Evolutionary conservation across 2,113 vertebrate species (phyloP).

Genomic region (Engystomops pustulosus): DNA sequence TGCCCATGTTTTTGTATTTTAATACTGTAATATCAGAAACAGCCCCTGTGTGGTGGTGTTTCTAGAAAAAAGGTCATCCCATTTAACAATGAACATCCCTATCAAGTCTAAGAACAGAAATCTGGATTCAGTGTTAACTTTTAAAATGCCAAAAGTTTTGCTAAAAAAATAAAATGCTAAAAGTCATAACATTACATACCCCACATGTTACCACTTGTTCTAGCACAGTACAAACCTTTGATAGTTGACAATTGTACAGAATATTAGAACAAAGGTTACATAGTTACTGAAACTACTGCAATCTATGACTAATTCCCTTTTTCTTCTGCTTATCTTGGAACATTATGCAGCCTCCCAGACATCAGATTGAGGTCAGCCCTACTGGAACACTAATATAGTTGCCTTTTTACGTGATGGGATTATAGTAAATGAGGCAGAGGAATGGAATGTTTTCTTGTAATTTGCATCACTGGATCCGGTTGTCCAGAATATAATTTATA

Average conservation of each 20-base stretch:
- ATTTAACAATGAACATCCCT: too few species aligned
- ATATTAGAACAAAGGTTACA: constrained; percentile 24
- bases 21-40: too few species aligned
- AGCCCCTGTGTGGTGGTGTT: too few species aligned
- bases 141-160: too few species aligned
- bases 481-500: neutral
- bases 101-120: too few species aligned
- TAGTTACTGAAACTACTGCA: neutral
- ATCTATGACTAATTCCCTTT: neutral
- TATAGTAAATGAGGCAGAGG: constrained; percentile 41
- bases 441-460: constrained; percentile 12
- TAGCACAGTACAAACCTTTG: constrained; percentile 31
- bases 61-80: too few species aligned
- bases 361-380: constrained; percentile 15
- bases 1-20: too few species aligned
- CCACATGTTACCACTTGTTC: neutral
- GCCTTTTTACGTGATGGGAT: neutral
- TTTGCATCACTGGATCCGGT: neutral
- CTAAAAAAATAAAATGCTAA: neutral
- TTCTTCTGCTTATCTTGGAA: neutral
- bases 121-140: too few species aligned
- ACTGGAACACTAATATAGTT: neutral
- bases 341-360: neutral
- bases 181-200: neutral
- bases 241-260: neutral